Percentiles rank a stretch among this genome's conserved stretches.
Conservation (phyloP, 37 sponge, comb jelly and placozoan species). For the Oscarella lobularis region DNA sequence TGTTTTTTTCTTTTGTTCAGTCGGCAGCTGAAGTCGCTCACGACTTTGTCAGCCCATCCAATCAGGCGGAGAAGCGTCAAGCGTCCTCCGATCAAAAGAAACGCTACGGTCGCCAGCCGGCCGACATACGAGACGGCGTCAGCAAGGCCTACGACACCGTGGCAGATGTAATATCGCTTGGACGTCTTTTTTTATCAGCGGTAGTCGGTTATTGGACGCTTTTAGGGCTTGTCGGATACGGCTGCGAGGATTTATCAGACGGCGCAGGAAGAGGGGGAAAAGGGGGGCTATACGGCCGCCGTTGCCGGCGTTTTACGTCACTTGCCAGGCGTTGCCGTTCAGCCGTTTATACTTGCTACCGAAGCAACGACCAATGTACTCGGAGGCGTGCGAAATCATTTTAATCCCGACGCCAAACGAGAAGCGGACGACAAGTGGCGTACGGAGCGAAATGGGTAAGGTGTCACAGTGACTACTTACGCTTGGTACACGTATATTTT, state of each 20-base stretch:
- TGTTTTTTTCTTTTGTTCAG: conserved; percentile 5
- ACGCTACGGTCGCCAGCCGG: conserved; percentile 34
- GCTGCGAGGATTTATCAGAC: conserved; percentile 32
- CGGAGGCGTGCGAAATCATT: conserved; percentile 79
- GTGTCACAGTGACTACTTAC: too few relatives aligned
- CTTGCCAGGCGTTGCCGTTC: conserved; percentile 54
- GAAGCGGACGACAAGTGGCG: conserved; percentile 63
- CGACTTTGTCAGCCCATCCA: not conserved
- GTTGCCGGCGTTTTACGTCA: conserved; percentile 70
- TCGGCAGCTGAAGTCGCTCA: conserved; percentile 2
- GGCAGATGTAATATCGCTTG: conserved; percentile 27
- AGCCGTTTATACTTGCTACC: conserved; percentile 64
- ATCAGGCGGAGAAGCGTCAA: not conserved
- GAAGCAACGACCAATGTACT: conserved; percentile 74
- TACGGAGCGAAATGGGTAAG: not conserved
- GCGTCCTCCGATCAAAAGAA: not conserved
- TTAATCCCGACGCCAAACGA: conserved; percentile 69
- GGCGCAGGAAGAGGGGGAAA: conserved; percentile 51
- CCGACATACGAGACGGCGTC: conserved; percentile 75
- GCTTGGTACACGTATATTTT: too few relatives aligned
- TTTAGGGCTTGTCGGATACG: conserved; percentile 67
- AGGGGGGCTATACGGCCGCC: conserved; percentile 60
- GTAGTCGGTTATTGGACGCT: too few relatives aligned
- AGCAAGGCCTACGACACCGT: conserved; percentile 74
- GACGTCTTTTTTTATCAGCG: too few relatives aligned